These are phyloP conservation scores for Hydrocynus forskahlii DNA, from an alignment of 2,797 vertebrate species.

Conservation along the genomic window DNA sequence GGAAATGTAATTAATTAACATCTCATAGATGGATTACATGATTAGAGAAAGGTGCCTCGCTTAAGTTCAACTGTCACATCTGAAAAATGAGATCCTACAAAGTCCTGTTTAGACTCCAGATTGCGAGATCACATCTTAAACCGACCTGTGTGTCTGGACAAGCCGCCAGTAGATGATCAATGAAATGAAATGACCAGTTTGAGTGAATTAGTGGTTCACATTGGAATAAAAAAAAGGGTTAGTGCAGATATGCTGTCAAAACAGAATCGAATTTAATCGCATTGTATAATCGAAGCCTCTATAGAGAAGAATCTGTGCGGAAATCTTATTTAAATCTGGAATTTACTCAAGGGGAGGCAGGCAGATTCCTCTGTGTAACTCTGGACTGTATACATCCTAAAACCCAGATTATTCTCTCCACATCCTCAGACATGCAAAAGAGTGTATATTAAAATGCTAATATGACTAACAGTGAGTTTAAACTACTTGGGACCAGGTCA, in stretches of 20 bases:
- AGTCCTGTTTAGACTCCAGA: neutral
- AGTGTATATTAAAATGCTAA: neutral
- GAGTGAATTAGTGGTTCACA: conserved; percentile 2
- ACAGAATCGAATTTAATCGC: conserved; percentile 18
- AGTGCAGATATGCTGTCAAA: neutral
- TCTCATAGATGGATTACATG: neutral
- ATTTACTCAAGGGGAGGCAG: neutral
- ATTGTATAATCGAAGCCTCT: conserved; percentile 11
- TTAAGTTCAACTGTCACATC: conserved; percentile 9
- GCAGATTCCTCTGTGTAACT: conserved; percentile 1
- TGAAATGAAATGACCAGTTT: conserved; percentile 7
- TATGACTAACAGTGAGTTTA: neutral
- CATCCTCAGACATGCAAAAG: neutral
- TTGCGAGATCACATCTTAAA: neutral
- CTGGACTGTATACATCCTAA: neutral
- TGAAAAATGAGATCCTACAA: neutral
- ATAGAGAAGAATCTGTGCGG: neutral
- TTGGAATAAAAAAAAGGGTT: neutral
- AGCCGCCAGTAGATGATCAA: conserved; percentile 27
- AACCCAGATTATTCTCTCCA: conserved; percentile 2
- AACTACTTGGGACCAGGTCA: conserved; percentile 1
- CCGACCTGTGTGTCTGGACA: conserved; percentile 4
- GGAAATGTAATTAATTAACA: conserved; percentile 17
- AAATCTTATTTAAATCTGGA: neutral
- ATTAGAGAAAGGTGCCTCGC: conserved; percentile 17